phyloP scores from a whole-genome alignment of 2,797 vertebrate genomes.

The Parauchenoglanis ngamensis region DNA sequence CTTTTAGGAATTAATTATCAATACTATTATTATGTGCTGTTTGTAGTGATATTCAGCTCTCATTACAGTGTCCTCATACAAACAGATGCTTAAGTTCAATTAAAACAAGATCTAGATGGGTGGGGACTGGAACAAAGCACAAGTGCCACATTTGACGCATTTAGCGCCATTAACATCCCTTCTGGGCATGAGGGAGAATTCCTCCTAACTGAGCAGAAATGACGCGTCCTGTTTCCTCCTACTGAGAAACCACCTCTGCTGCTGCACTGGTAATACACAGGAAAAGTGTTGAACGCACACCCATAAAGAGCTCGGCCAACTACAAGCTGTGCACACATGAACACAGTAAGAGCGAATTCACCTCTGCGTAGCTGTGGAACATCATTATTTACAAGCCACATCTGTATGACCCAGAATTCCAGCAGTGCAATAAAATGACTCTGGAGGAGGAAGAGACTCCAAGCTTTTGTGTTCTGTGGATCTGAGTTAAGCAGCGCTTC shows the following conservation, averaged over 20 bases:
- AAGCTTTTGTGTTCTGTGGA: slow-evolving; percentile 62
- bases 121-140: slow-evolving; percentile 2
- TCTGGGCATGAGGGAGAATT: slow-evolving; percentile 14
- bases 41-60: not conserved
- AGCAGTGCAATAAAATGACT: not conserved
- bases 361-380: not conserved
- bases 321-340: not conserved
- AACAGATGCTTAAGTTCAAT: not conserved
- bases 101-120: slow-evolving; percentile 9
- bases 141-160: slow-evolving; percentile 14
- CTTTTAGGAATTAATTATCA: not conserved
- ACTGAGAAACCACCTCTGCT: slow-evolving; percentile 17
- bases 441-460: slow-evolving; percentile 24
- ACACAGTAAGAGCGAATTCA: not conserved
- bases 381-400: slow-evolving; percentile 35
- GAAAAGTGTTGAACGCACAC: slow-evolving; percentile 10
- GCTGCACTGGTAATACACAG: slow-evolving; percentile 14
- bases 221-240: slow-evolving; percentile 31
- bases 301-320: not conserved
- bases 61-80: not conserved
- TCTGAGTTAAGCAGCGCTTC: slow-evolving; percentile 50
- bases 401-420: slow-evolving; percentile 36
- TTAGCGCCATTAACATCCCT: slow-evolving; percentile 22
- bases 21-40: not conserved
- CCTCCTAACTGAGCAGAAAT: slow-evolving; percentile 19